These are phyloP conservation scores for Digitonthophagus gazella DNA, from an alignment of 2,888 invertebrate genomes.

Conservation along the genomic window DNA sequence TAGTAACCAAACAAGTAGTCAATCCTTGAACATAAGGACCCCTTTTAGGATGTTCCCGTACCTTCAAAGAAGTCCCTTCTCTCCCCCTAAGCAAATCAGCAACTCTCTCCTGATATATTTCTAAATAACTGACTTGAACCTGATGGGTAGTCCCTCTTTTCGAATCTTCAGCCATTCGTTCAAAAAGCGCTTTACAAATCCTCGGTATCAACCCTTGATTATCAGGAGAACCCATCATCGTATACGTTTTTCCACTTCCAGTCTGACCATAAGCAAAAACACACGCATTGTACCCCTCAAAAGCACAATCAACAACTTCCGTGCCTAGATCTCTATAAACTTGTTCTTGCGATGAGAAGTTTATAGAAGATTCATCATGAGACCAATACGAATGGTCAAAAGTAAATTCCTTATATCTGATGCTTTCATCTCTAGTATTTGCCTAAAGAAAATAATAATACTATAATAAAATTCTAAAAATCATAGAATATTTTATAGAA, in stretches of 20 bases:
- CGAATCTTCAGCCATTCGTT: conserved; percentile 76
- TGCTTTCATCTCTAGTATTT: conserved; percentile 48
- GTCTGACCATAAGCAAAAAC: conserved; percentile 92
- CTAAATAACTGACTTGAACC: conserved; percentile 73
- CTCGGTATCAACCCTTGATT: conserved; percentile 81
- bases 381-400: conserved; percentile 92
- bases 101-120: conserved; percentile 66
- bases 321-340: conserved; percentile 74
- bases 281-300: conserved; percentile 85
- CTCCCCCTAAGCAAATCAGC: conserved; percentile 64
- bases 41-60: conserved; percentile 72
- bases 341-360: conserved; percentile 80
- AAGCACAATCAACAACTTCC: conserved; percentile 78
- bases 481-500: conserved; percentile 5
- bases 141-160: conserved; percentile 80
- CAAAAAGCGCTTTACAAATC: conserved; percentile 80
- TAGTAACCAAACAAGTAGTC: conserved; percentile 80
- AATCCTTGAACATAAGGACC: conserved; percentile 85
- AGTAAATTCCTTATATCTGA: conserved; percentile 76
- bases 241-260: conserved; percentile 87
- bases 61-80: conserved; percentile 54
- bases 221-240: conserved; percentile 84
- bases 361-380: conserved; percentile 64
- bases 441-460: conserved; percentile 40
- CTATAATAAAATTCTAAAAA: conserved; percentile 1